A percentile compares a stretch with the other conserved stretches of the same genome.
These are phyloP conservation scores for Colossoma macropomum DNA, from an alignment of 2,113 vertebrate genomes.

Conservation along the genomic window DNA sequence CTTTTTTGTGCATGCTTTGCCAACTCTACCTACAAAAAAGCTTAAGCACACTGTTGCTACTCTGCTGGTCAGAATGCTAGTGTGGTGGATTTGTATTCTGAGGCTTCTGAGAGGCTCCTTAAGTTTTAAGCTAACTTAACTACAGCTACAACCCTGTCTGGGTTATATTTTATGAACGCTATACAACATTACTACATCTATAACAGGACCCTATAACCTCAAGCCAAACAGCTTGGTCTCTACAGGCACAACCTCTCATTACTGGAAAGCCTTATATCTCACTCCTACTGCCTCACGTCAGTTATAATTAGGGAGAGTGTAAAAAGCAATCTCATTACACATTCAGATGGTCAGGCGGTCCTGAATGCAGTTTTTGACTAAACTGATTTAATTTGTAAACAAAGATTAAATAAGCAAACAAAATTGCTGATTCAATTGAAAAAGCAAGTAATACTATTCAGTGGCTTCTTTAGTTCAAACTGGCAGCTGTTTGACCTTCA, in stretches of 20 bases:
- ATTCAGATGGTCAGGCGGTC: slow-evolving; percentile 5
- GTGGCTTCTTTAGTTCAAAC: background rate
- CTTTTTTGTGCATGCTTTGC: background rate
- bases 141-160: too few relatives aligned
- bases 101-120: background rate
- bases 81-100: background rate
- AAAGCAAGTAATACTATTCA: background rate
- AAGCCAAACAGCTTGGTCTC: background rate
- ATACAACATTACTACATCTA: background rate
- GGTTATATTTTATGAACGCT: too few relatives aligned
- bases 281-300: background rate
- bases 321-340: background rate
- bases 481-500: background rate
- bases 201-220: background rate
- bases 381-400: background rate
- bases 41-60: background rate
- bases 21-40: background rate
- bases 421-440: background rate
- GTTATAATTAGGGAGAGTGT: background rate
- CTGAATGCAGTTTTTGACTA: background rate
- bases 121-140: background rate
- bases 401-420: background rate
- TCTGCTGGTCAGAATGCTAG: background rate
- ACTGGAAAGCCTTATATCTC: background rate
- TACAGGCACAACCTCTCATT: background rate